These are phyloP conservation scores for Chloroceryle aenea DNA, from an alignment of 2,113 vertebrate species.

Conservation along the genomic window DNA sequence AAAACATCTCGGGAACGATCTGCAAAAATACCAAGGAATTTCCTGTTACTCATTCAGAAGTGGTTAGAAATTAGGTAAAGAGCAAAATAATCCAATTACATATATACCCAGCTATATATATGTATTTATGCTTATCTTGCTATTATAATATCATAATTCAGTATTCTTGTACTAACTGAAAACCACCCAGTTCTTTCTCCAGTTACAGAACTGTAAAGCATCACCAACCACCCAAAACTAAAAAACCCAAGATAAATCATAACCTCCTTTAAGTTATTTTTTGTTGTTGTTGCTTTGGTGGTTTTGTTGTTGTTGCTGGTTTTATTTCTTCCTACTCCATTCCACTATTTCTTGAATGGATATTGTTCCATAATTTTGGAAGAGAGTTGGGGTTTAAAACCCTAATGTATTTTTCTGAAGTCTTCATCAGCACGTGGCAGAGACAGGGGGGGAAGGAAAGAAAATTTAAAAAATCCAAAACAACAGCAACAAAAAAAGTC, in stretches of 20 bases:
- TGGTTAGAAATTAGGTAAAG: background rate
- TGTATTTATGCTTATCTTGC: background rate
- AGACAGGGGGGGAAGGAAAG: fast-evolving
- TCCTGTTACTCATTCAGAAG: constrained; percentile 1
- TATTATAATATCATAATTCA: background rate
- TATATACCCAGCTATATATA: background rate
- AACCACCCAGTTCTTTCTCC: background rate
- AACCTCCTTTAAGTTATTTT: background rate
- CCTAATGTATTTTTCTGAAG: background rate
- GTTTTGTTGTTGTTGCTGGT: no score
- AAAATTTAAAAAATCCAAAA: background rate
- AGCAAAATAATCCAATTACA: background rate
- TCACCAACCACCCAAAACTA: background rate
- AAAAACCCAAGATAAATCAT: background rate
- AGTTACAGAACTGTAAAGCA: background rate
- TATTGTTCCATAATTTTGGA: background rate
- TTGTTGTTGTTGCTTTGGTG: no score
- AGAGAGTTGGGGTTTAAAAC: background rate
- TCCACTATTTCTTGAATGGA: background rate
- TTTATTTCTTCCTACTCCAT: no score
- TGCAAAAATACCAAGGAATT: constrained; percentile 51
- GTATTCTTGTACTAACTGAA: background rate
- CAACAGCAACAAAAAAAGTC: background rate
- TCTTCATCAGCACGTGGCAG: background rate
- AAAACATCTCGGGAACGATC: constrained; percentile 83